A percentile compares a stretch with the other conserved stretches of the same genome.
Evolutionary conservation across 2,797 vertebrate species (phyloP).

Genomic region (Tapera naevia): DNA sequence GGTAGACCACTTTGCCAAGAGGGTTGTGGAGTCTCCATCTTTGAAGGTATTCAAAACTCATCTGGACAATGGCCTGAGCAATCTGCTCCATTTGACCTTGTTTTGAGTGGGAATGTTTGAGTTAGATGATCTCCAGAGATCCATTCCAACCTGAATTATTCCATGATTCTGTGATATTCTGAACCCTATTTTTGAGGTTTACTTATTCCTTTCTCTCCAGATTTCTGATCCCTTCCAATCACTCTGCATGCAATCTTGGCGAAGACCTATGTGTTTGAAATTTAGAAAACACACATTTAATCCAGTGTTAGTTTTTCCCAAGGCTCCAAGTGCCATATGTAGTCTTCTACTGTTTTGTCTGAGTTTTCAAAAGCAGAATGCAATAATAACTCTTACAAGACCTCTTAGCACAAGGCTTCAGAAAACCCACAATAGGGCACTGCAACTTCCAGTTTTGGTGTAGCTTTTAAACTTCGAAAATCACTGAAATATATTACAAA

Average conservation of each 20-base stretch:
- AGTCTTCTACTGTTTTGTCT: neutral
- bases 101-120: fast-evolving
- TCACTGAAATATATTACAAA: neutral
- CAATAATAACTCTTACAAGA: neutral
- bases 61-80: neutral
- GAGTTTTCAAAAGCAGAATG: neutral
- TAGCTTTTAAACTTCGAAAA: neutral
- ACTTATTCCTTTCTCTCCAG: neutral
- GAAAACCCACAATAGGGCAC: neutral
- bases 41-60: neutral
- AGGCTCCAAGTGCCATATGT: neutral
- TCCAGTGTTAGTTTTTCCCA: neutral
- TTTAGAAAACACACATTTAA: neutral
- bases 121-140: neutral
- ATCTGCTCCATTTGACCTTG: neutral
- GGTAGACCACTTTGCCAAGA: too few species aligned
- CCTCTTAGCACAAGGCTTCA: neutral
- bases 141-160: neutral
- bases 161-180: neutral
- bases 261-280: neutral
- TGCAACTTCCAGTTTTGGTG: neutral
- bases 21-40: neutral
- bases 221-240: neutral
- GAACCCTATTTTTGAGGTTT: neutral
- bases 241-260: neutral